These are phyloP conservation scores for Merodon equestris DNA, from an alignment of 2,888 invertebrate species.

Conservation along the genomic window DNA sequence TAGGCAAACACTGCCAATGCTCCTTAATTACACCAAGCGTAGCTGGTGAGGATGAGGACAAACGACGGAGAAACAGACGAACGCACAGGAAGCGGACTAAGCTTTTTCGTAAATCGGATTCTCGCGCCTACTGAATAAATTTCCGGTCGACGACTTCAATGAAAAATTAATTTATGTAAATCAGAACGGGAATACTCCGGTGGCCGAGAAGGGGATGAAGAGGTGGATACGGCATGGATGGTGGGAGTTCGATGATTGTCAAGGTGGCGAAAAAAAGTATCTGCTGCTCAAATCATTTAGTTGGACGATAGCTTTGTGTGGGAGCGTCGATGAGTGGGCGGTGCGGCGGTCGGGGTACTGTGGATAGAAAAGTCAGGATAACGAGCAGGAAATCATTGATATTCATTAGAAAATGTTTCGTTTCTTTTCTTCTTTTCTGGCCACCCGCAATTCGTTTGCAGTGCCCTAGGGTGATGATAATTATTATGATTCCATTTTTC, in stretches of 20 bases:
- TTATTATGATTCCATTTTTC: slow-evolving; percentile 58
- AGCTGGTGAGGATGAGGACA: background rate
- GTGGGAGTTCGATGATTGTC: too few species aligned
- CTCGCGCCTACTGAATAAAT: slow-evolving; percentile 55
- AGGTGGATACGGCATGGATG: too few species aligned
- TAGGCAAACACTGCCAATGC: slow-evolving; percentile 17
- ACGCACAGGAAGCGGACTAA: slow-evolving; percentile 38
- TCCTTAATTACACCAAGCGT: slow-evolving; percentile 14
- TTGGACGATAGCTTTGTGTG: too few species aligned
- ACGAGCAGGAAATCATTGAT: slow-evolving; percentile 57
- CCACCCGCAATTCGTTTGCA: slow-evolving; percentile 35
- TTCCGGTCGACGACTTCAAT: slow-evolving; percentile 63
- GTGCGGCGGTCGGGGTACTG: too few species aligned
- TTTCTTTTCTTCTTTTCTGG: too few species aligned
- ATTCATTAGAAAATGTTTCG: slow-evolving; percentile 53
- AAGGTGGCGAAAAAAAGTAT: too few species aligned
- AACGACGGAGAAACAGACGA: background rate
- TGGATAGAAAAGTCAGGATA: slow-evolving; percentile 25
- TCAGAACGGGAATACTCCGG: slow-evolving; percentile 10
- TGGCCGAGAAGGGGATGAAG: slow-evolving; percentile 1
- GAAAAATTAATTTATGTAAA: slow-evolving; percentile 66
- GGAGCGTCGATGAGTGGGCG: background rate
- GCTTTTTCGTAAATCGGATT: slow-evolving; percentile 35
- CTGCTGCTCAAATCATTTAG: too few species aligned
- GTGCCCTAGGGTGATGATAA: slow-evolving; percentile 57